A percentile compares a stretch with the other conserved stretches of the same genome.
phyloP scores from a whole-genome alignment of 2,113 vertebrate genomes.

The Rhynchomys soricoides region DNA sequence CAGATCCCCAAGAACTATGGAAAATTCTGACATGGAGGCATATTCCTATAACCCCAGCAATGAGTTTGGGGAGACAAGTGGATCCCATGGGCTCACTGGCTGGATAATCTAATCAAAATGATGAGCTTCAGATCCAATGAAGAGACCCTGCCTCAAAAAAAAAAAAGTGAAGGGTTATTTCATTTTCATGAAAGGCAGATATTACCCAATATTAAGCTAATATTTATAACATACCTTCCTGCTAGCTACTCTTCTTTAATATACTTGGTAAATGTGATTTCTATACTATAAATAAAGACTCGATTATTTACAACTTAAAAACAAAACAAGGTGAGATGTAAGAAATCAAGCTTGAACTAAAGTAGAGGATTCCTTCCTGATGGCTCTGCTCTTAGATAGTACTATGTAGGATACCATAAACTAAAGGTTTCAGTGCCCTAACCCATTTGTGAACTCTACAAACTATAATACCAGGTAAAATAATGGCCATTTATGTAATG shows the following conservation, averaged over 20 bases:
- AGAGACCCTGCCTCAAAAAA: neutral
- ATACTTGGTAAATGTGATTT: slow-evolving; percentile 31
- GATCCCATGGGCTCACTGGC: neutral
- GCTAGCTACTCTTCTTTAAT: neutral
- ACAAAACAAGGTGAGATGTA: neutral
- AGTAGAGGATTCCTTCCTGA: neutral
- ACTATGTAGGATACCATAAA: neutral
- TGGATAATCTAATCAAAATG: neutral
- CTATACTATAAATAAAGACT: slow-evolving; percentile 1
- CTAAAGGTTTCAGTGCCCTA: neutral
- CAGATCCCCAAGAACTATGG: neutral
- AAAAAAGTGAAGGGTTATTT: neutral
- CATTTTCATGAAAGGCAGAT: neutral
- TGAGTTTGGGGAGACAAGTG: neutral
- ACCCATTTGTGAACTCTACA: neutral
- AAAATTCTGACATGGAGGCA: neutral
- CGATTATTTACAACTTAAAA: neutral
- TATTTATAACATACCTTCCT: slow-evolving; percentile 13
- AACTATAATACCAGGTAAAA: neutral
- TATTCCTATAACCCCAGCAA: neutral
- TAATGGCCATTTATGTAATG: neutral
- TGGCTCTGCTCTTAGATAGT: neutral
- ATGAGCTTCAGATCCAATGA: neutral
- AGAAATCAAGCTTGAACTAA: neutral
- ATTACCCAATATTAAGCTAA: neutral